Conservation (phyloP, 2,797 vertebrate species). For the Catamblyrhynchus diadema region DNA sequence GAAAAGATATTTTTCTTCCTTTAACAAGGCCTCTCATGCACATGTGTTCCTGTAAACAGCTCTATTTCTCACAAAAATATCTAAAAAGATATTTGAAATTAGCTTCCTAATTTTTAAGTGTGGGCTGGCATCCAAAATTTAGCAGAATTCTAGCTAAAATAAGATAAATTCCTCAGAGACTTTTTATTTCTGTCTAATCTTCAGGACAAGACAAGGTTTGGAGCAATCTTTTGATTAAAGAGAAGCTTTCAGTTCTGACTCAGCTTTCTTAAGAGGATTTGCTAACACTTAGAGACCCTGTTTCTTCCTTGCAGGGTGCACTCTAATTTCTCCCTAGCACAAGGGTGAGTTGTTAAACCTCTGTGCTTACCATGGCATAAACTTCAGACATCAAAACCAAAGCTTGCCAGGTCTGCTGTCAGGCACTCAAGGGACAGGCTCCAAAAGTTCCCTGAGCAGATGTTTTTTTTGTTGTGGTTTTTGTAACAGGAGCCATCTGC, state of each 20-base stretch:
- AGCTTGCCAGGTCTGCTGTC: neutral
- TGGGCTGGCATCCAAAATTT: neutral
- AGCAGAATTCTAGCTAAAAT: neutral
- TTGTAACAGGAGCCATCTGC: conserved; percentile 17
- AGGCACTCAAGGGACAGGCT: neutral
- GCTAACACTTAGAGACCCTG: neutral
- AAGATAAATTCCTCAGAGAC: neutral
- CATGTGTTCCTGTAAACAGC: neutral
- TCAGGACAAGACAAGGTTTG: neutral
- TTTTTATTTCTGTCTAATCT: neutral
- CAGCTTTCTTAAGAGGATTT: conserved; percentile 20
- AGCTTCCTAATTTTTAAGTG: neutral
- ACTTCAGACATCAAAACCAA: neutral
- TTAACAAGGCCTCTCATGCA: neutral
- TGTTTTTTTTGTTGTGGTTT: neutral
- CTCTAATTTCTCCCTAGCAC: neutral
- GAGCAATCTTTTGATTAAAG: conserved; percentile 41
- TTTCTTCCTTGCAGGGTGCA: neutral
- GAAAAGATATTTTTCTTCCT: neutral
- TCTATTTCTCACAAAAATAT: neutral
- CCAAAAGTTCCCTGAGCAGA: conserved; percentile 17
- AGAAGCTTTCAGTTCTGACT: neutral
- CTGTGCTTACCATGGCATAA: neutral
- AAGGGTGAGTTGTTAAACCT: neutral
- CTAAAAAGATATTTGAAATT: neutral